Base-by-base conservation (phyloP, 1,140 invertebrate genomes). In the Macrosteles quadrilineatus region DNA sequence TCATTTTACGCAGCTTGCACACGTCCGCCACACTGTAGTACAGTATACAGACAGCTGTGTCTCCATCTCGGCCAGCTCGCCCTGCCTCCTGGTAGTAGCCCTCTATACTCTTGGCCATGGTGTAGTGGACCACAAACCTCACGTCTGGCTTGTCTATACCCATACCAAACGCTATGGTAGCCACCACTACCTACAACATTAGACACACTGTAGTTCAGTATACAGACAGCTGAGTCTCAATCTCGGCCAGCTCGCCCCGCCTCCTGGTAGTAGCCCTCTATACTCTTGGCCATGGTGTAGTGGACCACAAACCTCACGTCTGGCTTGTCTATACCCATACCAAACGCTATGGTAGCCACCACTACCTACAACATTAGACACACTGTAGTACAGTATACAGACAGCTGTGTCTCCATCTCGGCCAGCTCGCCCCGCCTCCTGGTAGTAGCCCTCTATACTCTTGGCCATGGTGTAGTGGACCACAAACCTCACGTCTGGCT, bases 181-280 rank as follows among this genome's bases (percentile, higher is more conserved):
- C 97, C 81, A 94, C 97, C 23, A 98, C 91, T 55, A 90, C 83
- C 86, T 89, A 53, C 1, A 32, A 57, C 23, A 47, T 62, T n/a
- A 47, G 43, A 45, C 12, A 30, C n/a, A n/a, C n/a, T n/a, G n/a
- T n/a, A n/a, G n/a, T 90, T 83, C 36, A 43, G 17, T 43, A 43
- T 43, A 43, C 36, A 43, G 36, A 17, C 36, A 43, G 36, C 9
- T 9, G 9, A 17, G 9, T 43, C 36, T 99, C n/a, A n/a, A n/a
- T n/a, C 97, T 69, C 97, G 84, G 0, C 98, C 98, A 23, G 97
- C 96, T 57, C 97, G 84, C 17, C 98, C 98, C 59, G 96, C 91
- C 84, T 99, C 98, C 81, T 99, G 98, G 83, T 99, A 99, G 78
- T 97, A 98, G 0, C 95, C 94, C 84, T 99, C n/a, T n/a, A n/a